These are phyloP conservation scores for Lamellibrachia columna DNA, from an alignment of 2,888 invertebrate species.

Conservation along the genomic window DNA sequence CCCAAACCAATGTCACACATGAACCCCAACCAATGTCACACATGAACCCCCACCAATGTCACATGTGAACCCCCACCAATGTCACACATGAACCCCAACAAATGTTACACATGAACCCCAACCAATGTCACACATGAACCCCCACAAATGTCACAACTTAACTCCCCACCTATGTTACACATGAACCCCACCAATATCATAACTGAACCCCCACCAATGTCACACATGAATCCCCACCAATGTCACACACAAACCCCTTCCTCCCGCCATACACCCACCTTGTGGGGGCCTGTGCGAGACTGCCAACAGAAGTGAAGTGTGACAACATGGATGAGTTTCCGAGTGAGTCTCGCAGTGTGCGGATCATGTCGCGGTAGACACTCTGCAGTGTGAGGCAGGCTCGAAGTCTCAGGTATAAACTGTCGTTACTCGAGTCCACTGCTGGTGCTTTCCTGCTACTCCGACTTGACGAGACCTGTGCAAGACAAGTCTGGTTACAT, in stretches of 20 bases:
- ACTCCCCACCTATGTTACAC: background rate
- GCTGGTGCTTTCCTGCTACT: background rate
- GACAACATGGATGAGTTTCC: constrained; percentile 25
- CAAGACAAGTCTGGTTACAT: background rate
- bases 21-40: background rate
- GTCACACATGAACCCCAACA: background rate
- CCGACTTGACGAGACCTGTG: background rate
- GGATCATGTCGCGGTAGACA: constrained; percentile 53
- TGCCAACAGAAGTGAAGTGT: constrained; percentile 58
- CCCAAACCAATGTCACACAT: background rate
- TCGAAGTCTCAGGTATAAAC: constrained; percentile 56
- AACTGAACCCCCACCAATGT: background rate
- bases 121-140: background rate
- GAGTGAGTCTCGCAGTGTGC: constrained; percentile 22
- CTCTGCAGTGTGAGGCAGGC: constrained; percentile 58
- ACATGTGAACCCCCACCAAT: background rate
- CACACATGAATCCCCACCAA: background rate
- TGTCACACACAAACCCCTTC: background rate
- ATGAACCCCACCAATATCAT: background rate
- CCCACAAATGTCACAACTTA: background rate
- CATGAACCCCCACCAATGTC: background rate
- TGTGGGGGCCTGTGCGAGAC: constrained; percentile 42
- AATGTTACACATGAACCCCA: background rate
- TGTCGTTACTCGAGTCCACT: constrained; percentile 38
- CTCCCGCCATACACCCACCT: constrained; percentile 20